Conservation (phyloP, 1,140 invertebrate species). For the Drosophila parabipectinata region DNA sequence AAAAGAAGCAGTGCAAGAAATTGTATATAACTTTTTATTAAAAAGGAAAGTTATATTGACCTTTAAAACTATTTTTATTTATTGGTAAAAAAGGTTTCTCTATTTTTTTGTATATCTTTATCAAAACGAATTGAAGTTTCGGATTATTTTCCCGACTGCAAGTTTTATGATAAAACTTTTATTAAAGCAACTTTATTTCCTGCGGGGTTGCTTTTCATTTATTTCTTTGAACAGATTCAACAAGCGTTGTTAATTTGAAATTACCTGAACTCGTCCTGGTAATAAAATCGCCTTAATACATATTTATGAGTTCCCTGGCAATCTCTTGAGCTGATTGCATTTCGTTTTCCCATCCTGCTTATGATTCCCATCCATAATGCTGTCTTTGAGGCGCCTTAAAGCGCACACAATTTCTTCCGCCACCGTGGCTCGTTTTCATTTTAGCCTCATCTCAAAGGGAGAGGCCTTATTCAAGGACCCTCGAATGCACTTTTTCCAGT, state of each 20-base stretch:
- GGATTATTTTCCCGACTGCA: no score
- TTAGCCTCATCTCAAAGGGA: conserved; percentile 31
- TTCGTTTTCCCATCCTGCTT: conserved; percentile 22
- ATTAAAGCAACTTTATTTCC: background rate
- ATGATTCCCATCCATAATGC: conserved; percentile 39
- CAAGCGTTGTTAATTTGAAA: background rate
- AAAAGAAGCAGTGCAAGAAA: background rate
- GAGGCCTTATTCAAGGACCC: conserved; percentile 24
- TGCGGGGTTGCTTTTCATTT: conserved; percentile 6
- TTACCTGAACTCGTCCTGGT: conserved; percentile 6
- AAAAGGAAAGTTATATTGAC: no score
- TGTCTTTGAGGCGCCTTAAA: conserved; percentile 39
- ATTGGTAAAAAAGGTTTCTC: no score
- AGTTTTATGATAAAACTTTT: background rate
- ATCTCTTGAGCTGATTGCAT: conserved; percentile 38
- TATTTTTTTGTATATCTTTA: no score
- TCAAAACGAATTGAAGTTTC: no score
- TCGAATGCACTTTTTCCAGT: conserved; percentile 32
- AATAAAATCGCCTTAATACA: conserved; percentile 31
- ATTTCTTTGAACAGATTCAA: conserved; percentile 2
- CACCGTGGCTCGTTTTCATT: conserved; percentile 30
- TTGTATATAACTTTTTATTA: background rate
- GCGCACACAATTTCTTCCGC: conserved; percentile 46
- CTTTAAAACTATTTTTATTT: no score
- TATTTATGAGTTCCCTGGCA: conserved; percentile 30